phyloP scores from a whole-genome alignment of 1,140 invertebrate species.

The Arctopsyche grandis region DNA sequence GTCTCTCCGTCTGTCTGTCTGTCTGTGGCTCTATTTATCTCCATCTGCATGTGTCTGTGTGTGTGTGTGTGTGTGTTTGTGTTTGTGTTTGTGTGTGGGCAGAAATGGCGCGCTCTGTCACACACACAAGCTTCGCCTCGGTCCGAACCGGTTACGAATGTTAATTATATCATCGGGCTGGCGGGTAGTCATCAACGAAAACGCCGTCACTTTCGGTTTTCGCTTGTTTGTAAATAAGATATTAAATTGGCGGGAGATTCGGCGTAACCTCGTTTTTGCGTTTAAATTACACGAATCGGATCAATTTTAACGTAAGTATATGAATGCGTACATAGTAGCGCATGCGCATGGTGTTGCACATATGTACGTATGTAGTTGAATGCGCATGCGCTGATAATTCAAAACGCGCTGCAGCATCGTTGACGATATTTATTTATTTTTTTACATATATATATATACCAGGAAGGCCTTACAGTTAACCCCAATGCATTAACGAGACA shows the following conservation, averaged over 20 bases:
- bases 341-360: no score
- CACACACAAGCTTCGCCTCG: neutral
- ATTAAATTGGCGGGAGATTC: neutral
- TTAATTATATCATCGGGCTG: constrained; percentile 5
- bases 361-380: no score
- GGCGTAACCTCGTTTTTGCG: neutral
- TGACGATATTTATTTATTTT: no score
- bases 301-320: no score
- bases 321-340: no score
- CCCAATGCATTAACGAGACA: no score
- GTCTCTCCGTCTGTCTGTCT: neutral
- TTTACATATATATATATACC: no score
- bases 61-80: neutral
- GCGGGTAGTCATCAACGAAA: constrained; percentile 9
- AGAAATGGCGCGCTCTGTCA: neutral
- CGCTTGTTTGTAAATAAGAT: neutral
- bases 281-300: no score
- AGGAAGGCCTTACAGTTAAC: no score
- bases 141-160: constrained; percentile 2
- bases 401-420: no score
- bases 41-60: no score
- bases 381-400: no score
- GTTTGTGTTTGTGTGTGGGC: neutral
- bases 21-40: neutral
- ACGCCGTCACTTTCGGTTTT: constrained; percentile 12